Evolutionary conservation across 2,113 vertebrate species (phyloP), one percentile per base, ranked within the genome.

Genomic region (Poeciliopsis occidentalis): DNA sequence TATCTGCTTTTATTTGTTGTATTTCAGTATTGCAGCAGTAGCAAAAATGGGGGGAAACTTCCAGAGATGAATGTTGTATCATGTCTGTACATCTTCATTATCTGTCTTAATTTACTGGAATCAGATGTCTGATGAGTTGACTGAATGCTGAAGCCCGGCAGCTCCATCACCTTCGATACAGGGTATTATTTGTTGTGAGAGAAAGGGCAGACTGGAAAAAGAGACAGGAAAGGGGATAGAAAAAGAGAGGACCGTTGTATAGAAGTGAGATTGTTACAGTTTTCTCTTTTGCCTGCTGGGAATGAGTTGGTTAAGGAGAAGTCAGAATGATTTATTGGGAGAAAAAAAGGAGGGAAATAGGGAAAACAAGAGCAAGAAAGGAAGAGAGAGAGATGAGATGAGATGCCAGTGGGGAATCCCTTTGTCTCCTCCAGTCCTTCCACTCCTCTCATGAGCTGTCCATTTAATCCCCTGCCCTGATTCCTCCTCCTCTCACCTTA

Each of bases 301-400:
- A 95, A 94, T 93, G 93, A 93, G 94, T 92, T 95, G 93, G 92
- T 94, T 94, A 94, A 94, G 92, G 89, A 87, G 91, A 93, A 95
- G 94, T 94, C 94, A 94, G 87, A 89, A 95, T 95, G 94, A 95
- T 95, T 95, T 95, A 95, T 95, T 94, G 92, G 92, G 85, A 88
- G 90, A 90, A 94, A 93, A 93, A 93, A 93, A 75, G 90, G 76
- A 92, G 91, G 90, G 87, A 93, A 90, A 92, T 83, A 83, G 81
- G 82, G 86, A 91, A 84, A 92, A 88, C 85, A 83, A 90, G 88
- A 80, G 85, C 81, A 82, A 90, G 88, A 92, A 89, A 91, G 89
- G 87, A 82, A 87, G 81, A 92, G 90, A 85, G 29, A 29, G 29
- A 65, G 24, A 57, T n/a, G 51, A 57, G 65, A 75, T 85, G 87